A percentile compares a stretch with the other conserved stretches of the same genome.
These are phyloP conservation scores for Tokudaia muenninki DNA, from an alignment of 2,797 vertebrate species.

Conservation along the genomic window DNA sequence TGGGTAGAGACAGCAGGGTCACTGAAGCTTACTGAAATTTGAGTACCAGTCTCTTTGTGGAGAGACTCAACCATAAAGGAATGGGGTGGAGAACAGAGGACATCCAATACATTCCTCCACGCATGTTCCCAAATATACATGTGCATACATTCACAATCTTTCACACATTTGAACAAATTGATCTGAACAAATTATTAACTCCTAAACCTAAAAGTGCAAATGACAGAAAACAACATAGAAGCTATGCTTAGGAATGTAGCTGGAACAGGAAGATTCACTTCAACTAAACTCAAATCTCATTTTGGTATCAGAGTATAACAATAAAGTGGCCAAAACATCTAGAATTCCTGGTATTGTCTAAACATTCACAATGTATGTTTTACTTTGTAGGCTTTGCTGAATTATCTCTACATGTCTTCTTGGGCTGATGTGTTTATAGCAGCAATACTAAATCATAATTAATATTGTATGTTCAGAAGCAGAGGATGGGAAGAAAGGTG, in stretches of 20 bases:
- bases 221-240: slow-evolving; percentile 98
- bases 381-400: slow-evolving; percentile 87
- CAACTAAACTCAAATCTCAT: slow-evolving; percentile 96
- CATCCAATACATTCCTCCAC: no score
- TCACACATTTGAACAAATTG: neutral
- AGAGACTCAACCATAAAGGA: neutral
- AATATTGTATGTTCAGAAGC: neutral
- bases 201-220: slow-evolving; percentile 91
- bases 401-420: slow-evolving; percentile 88
- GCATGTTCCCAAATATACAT: neutral
- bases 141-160: neutral
- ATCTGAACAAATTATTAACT: neutral
- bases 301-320: slow-evolving; percentile 93
- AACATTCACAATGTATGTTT: slow-evolving; percentile 80
- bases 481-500: neutral
- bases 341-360: slow-evolving; percentile 49
- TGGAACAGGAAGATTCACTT: slow-evolving; percentile 95
- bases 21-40: neutral
- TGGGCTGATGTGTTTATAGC: slow-evolving; percentile 87
- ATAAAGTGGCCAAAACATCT: slow-evolving; percentile 69
- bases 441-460: slow-evolving; percentile 82
- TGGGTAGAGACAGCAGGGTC: neutral
- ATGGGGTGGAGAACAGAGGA: neutral
- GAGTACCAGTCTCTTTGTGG: neutral
- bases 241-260: slow-evolving; percentile 96